A percentile compares a stretch with the other conserved stretches of the same genome.
Evolutionary conservation across 2,888 invertebrate genomes (phyloP).

Genomic region (Catotricha subobsoleta): DNA sequence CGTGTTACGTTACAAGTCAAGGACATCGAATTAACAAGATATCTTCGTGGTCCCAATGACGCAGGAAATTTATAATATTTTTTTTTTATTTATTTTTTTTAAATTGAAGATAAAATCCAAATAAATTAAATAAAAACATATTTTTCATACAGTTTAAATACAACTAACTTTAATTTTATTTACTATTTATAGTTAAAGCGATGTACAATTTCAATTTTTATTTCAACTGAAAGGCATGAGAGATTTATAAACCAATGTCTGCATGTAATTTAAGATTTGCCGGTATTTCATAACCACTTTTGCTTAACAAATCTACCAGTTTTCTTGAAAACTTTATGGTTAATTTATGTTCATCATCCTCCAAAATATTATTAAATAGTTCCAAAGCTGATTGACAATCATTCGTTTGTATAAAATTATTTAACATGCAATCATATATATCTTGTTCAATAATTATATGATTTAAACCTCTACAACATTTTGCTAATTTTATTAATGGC

Average conservation of each 20-base stretch:
- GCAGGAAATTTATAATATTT: neutral
- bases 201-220: neutral
- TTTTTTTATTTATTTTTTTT: neutral
- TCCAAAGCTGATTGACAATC: constrained; percentile 21
- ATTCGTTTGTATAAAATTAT: constrained; percentile 20
- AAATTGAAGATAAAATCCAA: neutral
- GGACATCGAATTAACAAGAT: constrained; percentile 31
- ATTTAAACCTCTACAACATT: constrained; percentile 21
- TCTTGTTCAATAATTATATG: constrained; percentile 22
- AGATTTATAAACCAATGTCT: neutral
- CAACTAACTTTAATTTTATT: no score
- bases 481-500: constrained; percentile 22
- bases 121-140: neutral
- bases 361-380: constrained; percentile 23
- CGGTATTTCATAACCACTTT: constrained; percentile 25
- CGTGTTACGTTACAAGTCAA: constrained; percentile 30
- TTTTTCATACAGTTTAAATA: neutral
- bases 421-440: constrained; percentile 23
- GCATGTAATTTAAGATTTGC: neutral
- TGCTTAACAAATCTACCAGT: constrained; percentile 22
- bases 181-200: no score
- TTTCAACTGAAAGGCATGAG: neutral
- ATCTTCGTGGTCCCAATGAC: constrained; percentile 21
- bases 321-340: constrained; percentile 21
- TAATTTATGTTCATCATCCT: constrained; percentile 21